Evolutionary conservation across 2,888 invertebrate species (phyloP), one percentile per base, ranked within the genome.

Genomic region (Rutpela maculata): DNA sequence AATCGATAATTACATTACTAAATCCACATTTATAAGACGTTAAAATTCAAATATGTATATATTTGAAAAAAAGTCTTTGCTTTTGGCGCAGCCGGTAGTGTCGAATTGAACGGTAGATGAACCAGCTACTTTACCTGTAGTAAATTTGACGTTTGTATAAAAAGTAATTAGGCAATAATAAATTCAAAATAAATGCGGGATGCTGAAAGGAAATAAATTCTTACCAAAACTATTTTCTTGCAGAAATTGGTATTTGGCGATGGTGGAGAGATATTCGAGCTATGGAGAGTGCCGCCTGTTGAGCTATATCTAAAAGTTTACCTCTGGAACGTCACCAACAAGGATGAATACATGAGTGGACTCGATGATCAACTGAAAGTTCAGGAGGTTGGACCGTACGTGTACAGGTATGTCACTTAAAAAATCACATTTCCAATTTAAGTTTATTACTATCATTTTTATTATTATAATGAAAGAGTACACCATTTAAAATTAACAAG

Each of bases 291-390:
- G 78, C 97, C 97, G 0, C 95, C 95, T 15, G 95, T 96, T 15
- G 93, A 96, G 79, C 90, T 97, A 0, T 95, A 94, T 87, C 91
- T 95, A 26, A 93, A 94, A 85, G 94, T 97, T 0, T 96, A 93
- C 86, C 91, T 97, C 1, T 97, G 96, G 90, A 97, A 97, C 86
- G 91, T 97, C 2, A 97, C 97, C 10, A 97, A 97, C 86, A 92
- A 93, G 12, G 95, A 95, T 5, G 95, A 93, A 5, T 97, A 94
- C 88, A 90, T 97, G 88, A 91, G 92, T 0, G 96, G 96, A 0
- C 89, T 87, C 3, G 93, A 93, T 5, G 92, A 92, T 55, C 95
- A 95, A 85, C 88, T 97, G 22, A 92, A 91, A 70, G 91, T 97
- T 1, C 90, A 95, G 82, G 94, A 97, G 91, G 92, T 96, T 11